phyloP scores from a whole-genome alignment of 2,113 vertebrate genomes.

The Australoheros scitulus region DNA sequence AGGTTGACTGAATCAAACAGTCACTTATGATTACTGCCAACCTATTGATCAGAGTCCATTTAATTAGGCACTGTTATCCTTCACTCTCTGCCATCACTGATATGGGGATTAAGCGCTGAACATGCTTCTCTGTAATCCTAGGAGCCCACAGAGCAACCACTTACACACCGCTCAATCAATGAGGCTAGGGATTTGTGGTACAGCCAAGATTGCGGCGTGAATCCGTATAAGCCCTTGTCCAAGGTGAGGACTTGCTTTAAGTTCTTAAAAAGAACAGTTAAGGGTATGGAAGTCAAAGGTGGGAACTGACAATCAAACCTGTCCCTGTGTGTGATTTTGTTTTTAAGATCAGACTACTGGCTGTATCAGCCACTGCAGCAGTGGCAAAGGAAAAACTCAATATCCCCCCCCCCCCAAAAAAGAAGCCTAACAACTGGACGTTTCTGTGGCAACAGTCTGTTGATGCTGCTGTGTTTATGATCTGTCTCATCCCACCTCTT shows the following conservation, averaged over 20 bases:
- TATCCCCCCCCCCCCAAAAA: accelerated
- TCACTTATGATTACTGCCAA: slow-evolving; percentile 58
- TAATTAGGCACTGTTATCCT: slow-evolving; percentile 71
- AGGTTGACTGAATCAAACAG: slow-evolving; percentile 39
- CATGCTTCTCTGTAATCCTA: slow-evolving; percentile 71
- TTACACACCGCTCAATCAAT: slow-evolving; percentile 75
- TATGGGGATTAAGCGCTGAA: slow-evolving; percentile 75
- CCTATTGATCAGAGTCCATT: slow-evolving; percentile 74
- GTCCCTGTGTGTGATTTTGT: not conserved
- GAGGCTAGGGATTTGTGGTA: slow-evolving; percentile 69
- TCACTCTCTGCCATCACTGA: slow-evolving; percentile 57
- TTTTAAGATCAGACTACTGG: not conserved
- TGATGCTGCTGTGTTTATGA: slow-evolving; percentile 66
- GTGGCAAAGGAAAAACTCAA: not conserved
- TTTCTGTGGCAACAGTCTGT: slow-evolving; percentile 60
- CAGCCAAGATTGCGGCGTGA: slow-evolving; percentile 50
- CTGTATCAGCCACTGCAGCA: not conserved
- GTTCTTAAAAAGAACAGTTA: slow-evolving; percentile 13
- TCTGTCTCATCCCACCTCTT: slow-evolving; percentile 62
- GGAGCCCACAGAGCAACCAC: slow-evolving; percentile 60
- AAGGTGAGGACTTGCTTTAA: slow-evolving; percentile 43
- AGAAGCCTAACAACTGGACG: slow-evolving; percentile 23
- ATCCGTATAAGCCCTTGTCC: slow-evolving; percentile 54
- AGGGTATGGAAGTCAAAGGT: not conserved
- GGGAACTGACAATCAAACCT: not conserved